phyloP scores from a whole-genome alignment of 2,797 vertebrate genomes.

The Enteromius trimaculatus region DNA sequence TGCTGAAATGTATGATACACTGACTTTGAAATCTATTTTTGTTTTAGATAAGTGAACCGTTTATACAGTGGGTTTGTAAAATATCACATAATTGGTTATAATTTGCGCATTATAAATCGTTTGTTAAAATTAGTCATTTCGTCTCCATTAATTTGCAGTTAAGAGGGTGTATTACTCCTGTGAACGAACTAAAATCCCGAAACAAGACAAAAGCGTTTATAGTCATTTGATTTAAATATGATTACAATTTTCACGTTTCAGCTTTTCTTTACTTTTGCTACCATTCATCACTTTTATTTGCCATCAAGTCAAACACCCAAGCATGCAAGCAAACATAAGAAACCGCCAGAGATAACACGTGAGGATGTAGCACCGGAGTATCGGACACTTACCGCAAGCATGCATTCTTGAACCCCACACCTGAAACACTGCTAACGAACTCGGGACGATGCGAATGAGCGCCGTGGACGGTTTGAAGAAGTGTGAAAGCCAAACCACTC shows the following conservation, averaged over 20 bases:
- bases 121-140: background rate
- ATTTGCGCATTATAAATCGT: too few species aligned
- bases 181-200: background rate
- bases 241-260: background rate
- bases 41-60: background rate
- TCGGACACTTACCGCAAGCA: constrained; percentile 29
- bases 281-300: background rate
- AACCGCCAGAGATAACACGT: background rate
- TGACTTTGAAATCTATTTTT: background rate
- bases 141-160: background rate
- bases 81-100: background rate
- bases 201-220: background rate
- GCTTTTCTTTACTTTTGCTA: background rate
- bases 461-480: background rate
- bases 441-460: background rate
- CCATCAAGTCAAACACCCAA: background rate
- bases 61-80: background rate
- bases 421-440: constrained; percentile 5
- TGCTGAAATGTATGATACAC: background rate
- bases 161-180: background rate
- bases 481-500: constrained; percentile 13
- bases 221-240: background rate
- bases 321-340: background rate
- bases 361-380: background rate
- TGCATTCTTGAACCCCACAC: constrained; percentile 38